Evolutionary conservation across 1,140 invertebrate genomes (phyloP).

Genomic region (Hycleus phaleratus): DNA sequence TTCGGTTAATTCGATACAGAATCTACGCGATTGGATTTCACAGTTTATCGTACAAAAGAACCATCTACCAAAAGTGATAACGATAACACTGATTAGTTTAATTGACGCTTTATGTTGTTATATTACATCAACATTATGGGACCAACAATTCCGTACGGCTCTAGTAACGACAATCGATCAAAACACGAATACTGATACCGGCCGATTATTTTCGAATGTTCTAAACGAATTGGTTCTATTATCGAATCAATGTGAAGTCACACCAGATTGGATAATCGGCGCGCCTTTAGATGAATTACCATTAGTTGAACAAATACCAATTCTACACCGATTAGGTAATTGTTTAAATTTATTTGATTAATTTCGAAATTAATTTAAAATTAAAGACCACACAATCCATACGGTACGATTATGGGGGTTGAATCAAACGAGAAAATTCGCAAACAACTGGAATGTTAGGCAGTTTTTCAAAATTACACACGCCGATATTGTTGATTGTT

Average conservation of each 20-base stretch:
- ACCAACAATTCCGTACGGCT: conserved; percentile 58
- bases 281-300: conserved; percentile 61
- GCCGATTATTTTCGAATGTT: conserved; percentile 54
- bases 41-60: conserved; percentile 47
- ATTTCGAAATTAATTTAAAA: not conserved
- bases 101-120: conserved; percentile 68
- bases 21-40: conserved; percentile 56
- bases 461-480: conserved; percentile 46
- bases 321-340: conserved; percentile 61
- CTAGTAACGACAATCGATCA: conserved; percentile 35
- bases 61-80: conserved; percentile 55
- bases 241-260: conserved; percentile 60
- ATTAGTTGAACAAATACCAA: conserved; percentile 70
- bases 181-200: conserved; percentile 35
- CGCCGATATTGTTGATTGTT: conserved; percentile 58
- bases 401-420: conserved; percentile 65
- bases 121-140: conserved; percentile 65
- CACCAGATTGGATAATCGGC: conserved; percentile 55
- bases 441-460: conserved; percentile 64
- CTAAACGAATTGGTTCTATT: conserved; percentile 54
- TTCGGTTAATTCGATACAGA: conserved; percentile 58
- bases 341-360: not conserved
- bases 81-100: conserved; percentile 60
- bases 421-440: conserved; percentile 57
- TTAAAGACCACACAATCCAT: conserved; percentile 64